phyloP scores from a whole-genome alignment of 1,140 invertebrate species.

The Zaprionus kolodkinae region DNA sequence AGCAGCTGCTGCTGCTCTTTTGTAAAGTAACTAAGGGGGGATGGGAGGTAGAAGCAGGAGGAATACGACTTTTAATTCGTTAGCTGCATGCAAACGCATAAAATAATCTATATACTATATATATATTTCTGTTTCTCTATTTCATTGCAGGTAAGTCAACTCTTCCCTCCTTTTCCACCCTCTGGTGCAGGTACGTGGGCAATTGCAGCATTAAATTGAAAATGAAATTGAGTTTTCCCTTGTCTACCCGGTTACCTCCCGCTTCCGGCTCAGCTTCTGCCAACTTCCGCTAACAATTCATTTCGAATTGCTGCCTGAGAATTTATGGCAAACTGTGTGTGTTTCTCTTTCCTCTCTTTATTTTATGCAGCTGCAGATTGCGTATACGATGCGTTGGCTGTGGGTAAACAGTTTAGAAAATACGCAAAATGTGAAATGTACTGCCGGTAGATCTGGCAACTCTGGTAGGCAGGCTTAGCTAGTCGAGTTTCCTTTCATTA shows the following conservation, averaged over 20 bases:
- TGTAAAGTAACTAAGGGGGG: background rate
- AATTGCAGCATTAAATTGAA: slow-evolving; percentile 80
- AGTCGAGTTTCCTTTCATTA: background rate
- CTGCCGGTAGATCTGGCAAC: background rate
- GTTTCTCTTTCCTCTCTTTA: slow-evolving; percentile 46
- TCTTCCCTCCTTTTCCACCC: background rate
- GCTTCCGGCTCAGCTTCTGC: slow-evolving; percentile 2
- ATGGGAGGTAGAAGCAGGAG: background rate
- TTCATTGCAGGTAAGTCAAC: slow-evolving; percentile 77
- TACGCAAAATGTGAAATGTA: slow-evolving; percentile 35
- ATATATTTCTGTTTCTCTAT: slow-evolving; percentile 63
- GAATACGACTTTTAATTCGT: slow-evolving; percentile 30
- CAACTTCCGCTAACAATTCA: slow-evolving; percentile 64
- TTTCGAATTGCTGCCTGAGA: slow-evolving; percentile 55
- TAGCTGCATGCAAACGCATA: slow-evolving; percentile 40
- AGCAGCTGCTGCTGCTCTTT: slow-evolving; percentile 22
- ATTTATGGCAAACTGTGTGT: slow-evolving; percentile 59
- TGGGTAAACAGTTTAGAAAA: slow-evolving; percentile 35
- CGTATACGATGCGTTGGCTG: slow-evolving; percentile 34
- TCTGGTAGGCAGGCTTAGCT: slow-evolving; percentile 1
- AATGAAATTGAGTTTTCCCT: slow-evolving; percentile 77
- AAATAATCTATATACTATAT: slow-evolving; percentile 58
- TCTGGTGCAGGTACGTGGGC: slow-evolving; percentile 48
- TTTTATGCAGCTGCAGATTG: slow-evolving; percentile 66
- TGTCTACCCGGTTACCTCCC: slow-evolving; percentile 26